Base-by-base conservation (phyloP, 1,140 invertebrate species). In the Drosophila kepulauana region DNA sequence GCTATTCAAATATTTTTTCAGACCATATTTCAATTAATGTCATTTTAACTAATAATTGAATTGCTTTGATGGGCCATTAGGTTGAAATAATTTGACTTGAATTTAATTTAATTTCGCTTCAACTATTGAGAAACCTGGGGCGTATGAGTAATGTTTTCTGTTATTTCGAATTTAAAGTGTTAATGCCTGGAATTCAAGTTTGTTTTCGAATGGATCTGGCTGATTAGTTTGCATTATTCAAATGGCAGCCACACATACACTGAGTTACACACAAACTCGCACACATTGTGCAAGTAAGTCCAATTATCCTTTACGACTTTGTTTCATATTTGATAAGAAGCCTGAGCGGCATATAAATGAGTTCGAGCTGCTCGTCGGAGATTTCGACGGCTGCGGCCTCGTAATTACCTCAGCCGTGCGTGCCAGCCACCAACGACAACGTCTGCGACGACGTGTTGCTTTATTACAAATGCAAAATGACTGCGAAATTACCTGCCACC, bases 381-480 rank as follows among this genome's bases (percentile, higher is more conserved):
- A 64, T 64, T 46, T 51, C 30, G 58, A 64, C 58, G 58, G 48
- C 62, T 38, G 38, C 78, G 45, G 52, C 57, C 67, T 77, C 73
- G 75, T 89, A 89, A 89, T 89, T 89, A 89, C 78, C 75, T 57
- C 33, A 75, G 68, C 68, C 52, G 70, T 58, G 71, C 70, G 75
- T 71, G 73, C 49, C 46, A 64, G 33, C 11, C 20, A 30, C 28
- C 43, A 52, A 25, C 70, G 66, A 45, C 67, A 68, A 64, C 64
- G 54, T 62, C 69, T 73, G 72, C 71, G 63, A 78, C 72, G 85
- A 89, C 81, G 88, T 89, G 85, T 89, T 85, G 85, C 81, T 85
- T 89, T 85, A 89, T 89, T 89, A 89, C 85, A 89, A 85, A 89
- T 89, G 78, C 85, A 89, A 89, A 89, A 89, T 89, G 85, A 89